These are phyloP conservation scores for Ammodytes dubius DNA, from an alignment of 2,113 vertebrate genomes.

Conservation along the genomic window DNA sequence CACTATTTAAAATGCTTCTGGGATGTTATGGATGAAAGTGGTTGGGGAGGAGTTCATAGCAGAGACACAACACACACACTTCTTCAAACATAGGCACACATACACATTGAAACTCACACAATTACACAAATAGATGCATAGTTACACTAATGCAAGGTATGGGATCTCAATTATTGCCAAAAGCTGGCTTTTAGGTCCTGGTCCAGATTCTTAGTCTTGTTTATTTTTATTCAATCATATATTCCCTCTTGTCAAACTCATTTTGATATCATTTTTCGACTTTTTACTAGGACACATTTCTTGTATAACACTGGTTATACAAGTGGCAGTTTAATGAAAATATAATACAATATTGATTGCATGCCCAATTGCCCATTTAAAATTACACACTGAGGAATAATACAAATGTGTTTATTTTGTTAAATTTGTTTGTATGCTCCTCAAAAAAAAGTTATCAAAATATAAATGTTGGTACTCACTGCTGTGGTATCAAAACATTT, in stretches of 20 bases:
- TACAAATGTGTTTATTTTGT: background rate
- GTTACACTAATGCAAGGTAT: background rate
- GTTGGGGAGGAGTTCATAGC: background rate
- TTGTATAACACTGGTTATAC: background rate
- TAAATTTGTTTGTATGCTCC: background rate
- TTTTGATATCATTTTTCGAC: background rate
- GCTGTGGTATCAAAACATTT: background rate
- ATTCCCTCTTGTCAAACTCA: background rate
- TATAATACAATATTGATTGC: background rate
- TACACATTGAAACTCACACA: background rate
- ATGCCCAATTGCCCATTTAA: background rate
- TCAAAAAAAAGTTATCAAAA: background rate
- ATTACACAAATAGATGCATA: conserved; percentile 1
- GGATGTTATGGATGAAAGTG: conserved; percentile 21
- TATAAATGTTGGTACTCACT: background rate
- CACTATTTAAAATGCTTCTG: conserved; percentile 19
- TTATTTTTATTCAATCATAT: background rate
- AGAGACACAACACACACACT: conserved; percentile 9
- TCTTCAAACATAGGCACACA: background rate
- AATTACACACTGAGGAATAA: background rate
- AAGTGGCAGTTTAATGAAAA: too few relatives aligned
- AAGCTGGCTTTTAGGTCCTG: background rate
- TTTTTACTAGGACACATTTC: background rate
- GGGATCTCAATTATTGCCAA: background rate
- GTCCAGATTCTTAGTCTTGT: background rate